phyloP scores from a whole-genome alignment of 1,140 invertebrate genomes.

The Drosophila dunni region DNA sequence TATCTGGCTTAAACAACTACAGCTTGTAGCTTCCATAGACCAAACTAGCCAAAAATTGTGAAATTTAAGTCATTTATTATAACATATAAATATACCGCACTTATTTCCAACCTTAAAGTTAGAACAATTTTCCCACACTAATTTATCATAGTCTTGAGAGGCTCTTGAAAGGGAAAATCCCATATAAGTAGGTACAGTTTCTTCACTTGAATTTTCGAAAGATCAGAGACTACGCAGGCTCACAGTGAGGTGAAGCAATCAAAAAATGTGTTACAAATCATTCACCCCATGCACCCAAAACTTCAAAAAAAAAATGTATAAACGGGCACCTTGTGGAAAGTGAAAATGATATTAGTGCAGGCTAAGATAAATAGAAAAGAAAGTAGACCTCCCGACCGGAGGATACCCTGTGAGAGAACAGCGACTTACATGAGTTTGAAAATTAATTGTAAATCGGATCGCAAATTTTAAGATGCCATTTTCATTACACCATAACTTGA shows the following conservation, averaged over 20 bases:
- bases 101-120: neutral
- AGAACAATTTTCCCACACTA: slow-evolving; percentile 64
- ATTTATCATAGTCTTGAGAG: slow-evolving; percentile 61
- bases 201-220: neutral
- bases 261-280: slow-evolving; percentile 75
- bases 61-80: too few species aligned
- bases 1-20: too few species aligned
- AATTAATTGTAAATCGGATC: too few species aligned
- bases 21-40: too few species aligned
- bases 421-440: too few species aligned
- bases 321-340: slow-evolving; percentile 47
- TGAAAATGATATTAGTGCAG: slow-evolving; percentile 71
- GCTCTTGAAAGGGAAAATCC: slow-evolving; percentile 27
- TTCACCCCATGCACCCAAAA: slow-evolving; percentile 50
- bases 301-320: neutral
- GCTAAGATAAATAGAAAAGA: slow-evolving; percentile 68
- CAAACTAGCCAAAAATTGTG: too few species aligned
- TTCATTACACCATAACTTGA: too few species aligned
- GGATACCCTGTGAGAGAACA: too few species aligned
- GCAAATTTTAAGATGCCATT: too few species aligned
- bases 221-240: slow-evolving; percentile 38
- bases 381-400: neutral
- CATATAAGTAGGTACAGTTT: slow-evolving; percentile 12
- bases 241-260: slow-evolving; percentile 29
- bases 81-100: neutral